Base-by-base conservation (phyloP, 2,797 vertebrate species). In the Astyanax mexicanus region DNA sequence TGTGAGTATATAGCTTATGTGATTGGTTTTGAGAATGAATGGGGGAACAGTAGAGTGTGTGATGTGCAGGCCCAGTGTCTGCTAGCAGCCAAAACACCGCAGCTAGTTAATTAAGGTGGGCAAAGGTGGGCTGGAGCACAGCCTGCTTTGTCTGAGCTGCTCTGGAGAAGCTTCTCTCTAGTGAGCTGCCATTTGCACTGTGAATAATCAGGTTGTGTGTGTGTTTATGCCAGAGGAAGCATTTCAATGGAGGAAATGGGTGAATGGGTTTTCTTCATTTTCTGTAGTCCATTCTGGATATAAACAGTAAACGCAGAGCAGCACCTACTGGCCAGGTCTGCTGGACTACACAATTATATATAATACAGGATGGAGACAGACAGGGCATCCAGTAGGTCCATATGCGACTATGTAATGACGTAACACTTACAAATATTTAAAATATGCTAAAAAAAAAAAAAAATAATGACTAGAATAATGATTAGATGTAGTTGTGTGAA, bases 281-380 rank as follows among this genome's bases (percentile, higher is more conserved):
- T 54, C 47, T 55, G 65, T 44, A 55, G 65, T 35, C 11, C 17
- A 64, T 44, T 65, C 12, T 45, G 32, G 35, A 15, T 69, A 60
- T 45, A 49, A 81, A 77, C 72, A 40, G 54, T 85, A 84, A 82
- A 79, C 55, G 77, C 79, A 89, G 79, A 88, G 86, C 86, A 85
- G 54, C 86, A 85, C 86, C 86, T 84, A 81, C 82, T 85, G 86
- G 84, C 75, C 72, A 80, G 70, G 55, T 68, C 19, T 27, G 71
- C 65, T 49, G 29, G 19, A 32, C 25, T 67, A 32, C 11, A 17
- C 0, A 10, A n/a, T 12, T 40, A 55, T 9, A 35, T 40, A 8
- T 52, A 49, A 37, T 29, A 55, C 15, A 69, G 52, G 60, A 47
- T 44, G 29, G 49, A 67, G 55, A n/a, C 32, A 32, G 29, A 29